phyloP scores from a whole-genome alignment of 2,797 vertebrate genomes.

The Malurus leucopterus region DNA sequence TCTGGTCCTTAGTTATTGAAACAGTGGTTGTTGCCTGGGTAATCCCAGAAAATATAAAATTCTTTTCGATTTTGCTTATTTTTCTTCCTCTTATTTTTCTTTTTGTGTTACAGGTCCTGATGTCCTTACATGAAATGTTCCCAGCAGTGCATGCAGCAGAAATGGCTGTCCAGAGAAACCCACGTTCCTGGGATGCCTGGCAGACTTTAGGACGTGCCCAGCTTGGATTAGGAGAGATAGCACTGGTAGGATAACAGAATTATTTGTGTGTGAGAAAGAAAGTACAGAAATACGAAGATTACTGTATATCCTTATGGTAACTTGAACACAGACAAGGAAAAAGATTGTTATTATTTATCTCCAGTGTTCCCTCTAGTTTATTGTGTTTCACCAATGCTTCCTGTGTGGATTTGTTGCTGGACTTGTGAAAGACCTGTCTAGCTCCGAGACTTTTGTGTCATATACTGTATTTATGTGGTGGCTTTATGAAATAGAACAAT shows the following conservation, averaged over 20 bases:
- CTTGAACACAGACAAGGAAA: neutral
- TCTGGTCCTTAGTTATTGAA: neutral
- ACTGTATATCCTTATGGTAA: neutral
- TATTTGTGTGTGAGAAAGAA: neutral
- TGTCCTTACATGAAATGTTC: constrained; percentile 89
- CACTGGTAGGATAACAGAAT: constrained; percentile 77
- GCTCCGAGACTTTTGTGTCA: neutral
- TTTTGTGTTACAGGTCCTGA: constrained; percentile 78
- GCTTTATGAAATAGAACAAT: neutral
- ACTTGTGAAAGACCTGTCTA: neutral
- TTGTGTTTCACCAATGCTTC: neutral
- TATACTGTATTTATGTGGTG: neutral
- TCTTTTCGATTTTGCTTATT: neutral
- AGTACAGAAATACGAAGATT: neutral
- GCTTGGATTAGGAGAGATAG: constrained; percentile 91
- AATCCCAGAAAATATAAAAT: neutral
- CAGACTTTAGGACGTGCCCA: constrained; percentile 93
- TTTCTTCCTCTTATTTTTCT: neutral
- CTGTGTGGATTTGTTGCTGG: neutral
- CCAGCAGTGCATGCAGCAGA: constrained; percentile 92
- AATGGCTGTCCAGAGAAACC: constrained; percentile 86
- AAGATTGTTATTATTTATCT: neutral
- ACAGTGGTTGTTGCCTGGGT: neutral
- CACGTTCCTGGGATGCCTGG: constrained; percentile 91
- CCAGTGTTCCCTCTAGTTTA: neutral